phyloP scores from a whole-genome alignment of 2,888 invertebrate species.

The Ophion slaviceki region DNA sequence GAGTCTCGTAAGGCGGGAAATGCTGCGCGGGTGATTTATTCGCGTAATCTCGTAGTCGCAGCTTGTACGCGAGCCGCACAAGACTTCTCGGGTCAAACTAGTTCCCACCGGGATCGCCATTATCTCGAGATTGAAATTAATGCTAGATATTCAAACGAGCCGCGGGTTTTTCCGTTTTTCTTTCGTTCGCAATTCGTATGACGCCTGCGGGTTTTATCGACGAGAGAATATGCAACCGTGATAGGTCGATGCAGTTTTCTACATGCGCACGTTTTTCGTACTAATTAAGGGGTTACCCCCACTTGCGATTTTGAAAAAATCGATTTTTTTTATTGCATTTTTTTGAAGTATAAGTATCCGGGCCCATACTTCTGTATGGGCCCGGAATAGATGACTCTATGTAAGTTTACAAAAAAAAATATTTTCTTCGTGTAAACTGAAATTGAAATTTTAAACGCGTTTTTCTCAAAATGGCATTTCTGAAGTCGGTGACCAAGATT shows the following conservation, averaged over 20 bases:
- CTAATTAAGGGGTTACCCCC: too few species aligned
- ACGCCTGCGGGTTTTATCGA: constrained; percentile 19
- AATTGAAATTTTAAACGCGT: too few species aligned
- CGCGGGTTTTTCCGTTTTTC: constrained; percentile 1
- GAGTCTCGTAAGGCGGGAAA: background rate
- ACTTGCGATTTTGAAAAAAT: too few species aligned
- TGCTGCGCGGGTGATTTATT: constrained; percentile 16
- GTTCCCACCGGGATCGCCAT: constrained; percentile 32
- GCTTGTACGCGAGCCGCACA: background rate
- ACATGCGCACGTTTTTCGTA: too few species aligned
- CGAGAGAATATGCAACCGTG: constrained; percentile 8
- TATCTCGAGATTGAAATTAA: constrained; percentile 11
- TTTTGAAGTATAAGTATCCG: too few species aligned
- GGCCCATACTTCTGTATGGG: too few species aligned
- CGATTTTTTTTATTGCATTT: too few species aligned
- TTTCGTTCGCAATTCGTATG: constrained; percentile 5
- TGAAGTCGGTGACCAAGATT: too few species aligned
- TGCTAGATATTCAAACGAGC: constrained; percentile 9
- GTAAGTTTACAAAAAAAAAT: too few species aligned
- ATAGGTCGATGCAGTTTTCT: constrained; percentile 10
- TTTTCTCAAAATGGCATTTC: too few species aligned
- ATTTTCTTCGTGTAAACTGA: too few species aligned
- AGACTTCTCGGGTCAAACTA: constrained; percentile 30
- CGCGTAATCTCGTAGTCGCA: background rate
- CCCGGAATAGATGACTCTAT: too few species aligned